These are phyloP conservation scores for Prinia subflava DNA, from an alignment of 2,113 vertebrate genomes.

Conservation along the genomic window DNA sequence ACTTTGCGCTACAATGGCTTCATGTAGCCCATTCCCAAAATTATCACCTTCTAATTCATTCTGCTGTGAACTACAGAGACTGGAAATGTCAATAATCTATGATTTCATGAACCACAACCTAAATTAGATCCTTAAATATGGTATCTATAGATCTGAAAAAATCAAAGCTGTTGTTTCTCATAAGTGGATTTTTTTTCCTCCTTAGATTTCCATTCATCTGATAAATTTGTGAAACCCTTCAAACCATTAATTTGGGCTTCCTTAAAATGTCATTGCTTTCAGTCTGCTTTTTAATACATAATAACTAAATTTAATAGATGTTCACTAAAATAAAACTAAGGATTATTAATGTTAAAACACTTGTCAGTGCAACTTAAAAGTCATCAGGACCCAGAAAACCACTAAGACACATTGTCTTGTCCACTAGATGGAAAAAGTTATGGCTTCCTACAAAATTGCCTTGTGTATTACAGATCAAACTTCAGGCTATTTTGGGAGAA, in stretches of 20 bases:
- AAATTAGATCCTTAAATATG: conserved; percentile 59
- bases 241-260: conserved; percentile 52
- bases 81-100: conserved; percentile 66
- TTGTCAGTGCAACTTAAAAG: background rate
- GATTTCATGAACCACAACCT: conserved; percentile 26
- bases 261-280: conserved; percentile 51
- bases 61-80: conserved; percentile 13
- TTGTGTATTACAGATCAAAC: background rate
- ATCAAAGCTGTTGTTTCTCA: background rate
- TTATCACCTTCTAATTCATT: conserved; percentile 62
- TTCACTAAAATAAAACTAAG: conserved; percentile 46
- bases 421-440: background rate
- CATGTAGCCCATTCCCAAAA: conserved; percentile 31
- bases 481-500: background rate
- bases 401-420: background rate
- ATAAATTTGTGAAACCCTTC: conserved; percentile 56
- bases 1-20: conserved; percentile 26
- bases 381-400: conserved; percentile 22
- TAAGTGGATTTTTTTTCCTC: background rate
- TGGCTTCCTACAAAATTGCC: background rate
- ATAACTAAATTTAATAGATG: conserved; percentile 25
- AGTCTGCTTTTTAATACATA: conserved; percentile 33
- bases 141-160: conserved; percentile 52
- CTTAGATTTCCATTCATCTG: conserved; percentile 30
- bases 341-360: conserved; percentile 42